Evolutionary conservation across 2,888 invertebrate species (phyloP), one percentile per base, ranked within the genome.

Genomic region (Meiosimyza platycephala): DNA sequence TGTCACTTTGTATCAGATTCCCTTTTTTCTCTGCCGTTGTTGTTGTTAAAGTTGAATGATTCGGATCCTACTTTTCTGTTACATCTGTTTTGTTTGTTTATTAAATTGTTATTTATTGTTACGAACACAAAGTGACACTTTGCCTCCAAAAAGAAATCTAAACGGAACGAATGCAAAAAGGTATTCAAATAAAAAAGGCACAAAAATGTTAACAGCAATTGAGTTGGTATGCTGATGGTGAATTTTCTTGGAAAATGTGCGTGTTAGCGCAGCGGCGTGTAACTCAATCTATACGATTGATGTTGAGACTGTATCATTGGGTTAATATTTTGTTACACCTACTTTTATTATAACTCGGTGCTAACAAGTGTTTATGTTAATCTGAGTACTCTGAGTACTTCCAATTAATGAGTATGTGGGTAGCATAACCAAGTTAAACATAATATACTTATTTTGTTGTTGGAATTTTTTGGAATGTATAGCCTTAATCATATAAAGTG

Each of bases 71-170:
- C 15, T 63, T 69, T 51, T 18, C 65, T 65, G 40, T 51, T 64
- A n/a, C 18, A 51, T 67, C 33, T 62, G 15, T 59, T 22, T 22
- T 74, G 63, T 70, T 72, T 60, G 52, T 70, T 72, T 74, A 69
- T 66, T 65, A 69, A 69, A 69, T 74, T 74, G 69, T 72, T 74
- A 66, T 72, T 72, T 72, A 70, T 72, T 72, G 72, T 74, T 72
- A 72, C 62, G 67, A 71, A 55, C 67, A 65, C 55, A 67, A 74
- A 71, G 67, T 71, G 71, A 67, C 74, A 74, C 64, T 64, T 15
- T 22, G 28, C 16, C 13, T 28, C 6, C 28, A 57, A 15, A 57
- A 22, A 28, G 18, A 22, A 11, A 63, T 47, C 18, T 63, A 55
- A 62, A 55, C 54, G 71, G 51, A 64, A 33, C 63, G 50, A 63